Evolutionary conservation across 2,797 vertebrate species (phyloP).

Genomic region (Nyctalus aviator): DNA sequence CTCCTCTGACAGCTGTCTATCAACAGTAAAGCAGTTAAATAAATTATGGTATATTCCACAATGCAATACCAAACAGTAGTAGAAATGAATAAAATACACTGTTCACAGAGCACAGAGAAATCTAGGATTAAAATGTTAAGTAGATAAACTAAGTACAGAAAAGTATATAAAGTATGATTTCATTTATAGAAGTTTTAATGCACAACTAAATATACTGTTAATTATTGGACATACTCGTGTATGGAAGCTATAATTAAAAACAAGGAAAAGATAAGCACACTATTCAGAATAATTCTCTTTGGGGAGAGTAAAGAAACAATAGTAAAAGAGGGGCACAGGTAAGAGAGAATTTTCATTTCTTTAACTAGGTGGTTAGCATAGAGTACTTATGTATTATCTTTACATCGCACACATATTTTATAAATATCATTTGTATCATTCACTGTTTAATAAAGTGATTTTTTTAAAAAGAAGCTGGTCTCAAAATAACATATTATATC

Average conservation of each 20-base stretch:
- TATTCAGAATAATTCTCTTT: slow-evolving; percentile 23
- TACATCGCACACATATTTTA: slow-evolving; percentile 15
- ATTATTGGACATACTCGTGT: not conserved
- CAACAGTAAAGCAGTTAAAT: not conserved
- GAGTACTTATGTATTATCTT: slow-evolving; percentile 14
- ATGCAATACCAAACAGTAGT: not conserved
- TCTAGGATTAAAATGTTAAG: slow-evolving; percentile 12
- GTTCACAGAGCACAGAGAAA: not conserved
- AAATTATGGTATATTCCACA: not conserved
- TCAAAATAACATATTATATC: not conserved
- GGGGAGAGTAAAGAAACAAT: not conserved
- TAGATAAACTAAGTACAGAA: not conserved
- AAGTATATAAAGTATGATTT: not conserved
- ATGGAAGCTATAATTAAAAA: slow-evolving; percentile 31
- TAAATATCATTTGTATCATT: not conserved
- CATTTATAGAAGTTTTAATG: not conserved
- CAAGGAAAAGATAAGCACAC: not conserved
- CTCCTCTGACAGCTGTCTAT: not conserved
- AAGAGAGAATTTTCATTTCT: slow-evolving; percentile 8
- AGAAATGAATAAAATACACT: not conserved
- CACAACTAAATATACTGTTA: not conserved
- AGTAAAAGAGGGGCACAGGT: not conserved
- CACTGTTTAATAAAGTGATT: slow-evolving; percentile 26
- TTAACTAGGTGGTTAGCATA: not conserved
- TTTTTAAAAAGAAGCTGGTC: not conserved